Percentiles rank a stretch among this genome's conserved stretches.
These are phyloP conservation scores for Synergus japonicus DNA, from an alignment of 2,888 invertebrate genomes.

Conservation along the genomic window DNA sequence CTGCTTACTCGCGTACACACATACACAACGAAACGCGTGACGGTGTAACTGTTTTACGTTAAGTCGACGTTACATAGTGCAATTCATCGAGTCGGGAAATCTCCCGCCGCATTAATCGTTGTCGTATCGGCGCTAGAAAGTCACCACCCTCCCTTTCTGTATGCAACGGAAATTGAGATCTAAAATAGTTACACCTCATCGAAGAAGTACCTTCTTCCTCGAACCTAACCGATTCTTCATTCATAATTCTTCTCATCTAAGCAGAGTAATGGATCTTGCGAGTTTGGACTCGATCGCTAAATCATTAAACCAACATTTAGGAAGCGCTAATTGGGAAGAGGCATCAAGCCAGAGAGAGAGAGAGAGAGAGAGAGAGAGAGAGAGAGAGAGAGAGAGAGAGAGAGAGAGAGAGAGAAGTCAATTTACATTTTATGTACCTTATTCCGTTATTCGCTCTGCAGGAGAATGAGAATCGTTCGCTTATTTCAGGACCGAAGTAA, in stretches of 20 bases:
- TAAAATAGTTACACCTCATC: conserved; percentile 38
- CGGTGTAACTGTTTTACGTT: conserved; percentile 62
- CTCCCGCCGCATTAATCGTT: conserved; percentile 47
- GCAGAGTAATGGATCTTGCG: no score
- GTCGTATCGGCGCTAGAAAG: conserved; percentile 49
- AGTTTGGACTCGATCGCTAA: no score
- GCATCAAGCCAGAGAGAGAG: not conserved
- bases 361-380: conserved; percentile 15
- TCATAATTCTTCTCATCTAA: no score
- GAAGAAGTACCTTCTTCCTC: not conserved
- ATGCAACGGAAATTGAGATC: conserved; percentile 45
- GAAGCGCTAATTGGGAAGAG: conserved; percentile 2
- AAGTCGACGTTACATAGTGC: conserved; percentile 64
- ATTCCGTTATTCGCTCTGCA: conserved; percentile 2
- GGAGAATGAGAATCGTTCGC: conserved; percentile 7
- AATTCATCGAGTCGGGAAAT: conserved; percentile 65
- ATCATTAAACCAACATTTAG: not conserved
- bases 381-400: conserved; percentile 15
- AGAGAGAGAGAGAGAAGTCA: not conserved
- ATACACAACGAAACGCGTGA: conserved; percentile 28
- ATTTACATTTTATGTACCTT: not conserved
- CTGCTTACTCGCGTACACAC: conserved; percentile 67
- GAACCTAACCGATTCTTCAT: no score
- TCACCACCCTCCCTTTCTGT: conserved; percentile 57
- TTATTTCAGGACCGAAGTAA: conserved; percentile 42